Conservation (phyloP, 2,797 vertebrate species). For the Macropus fuliginosus region DNA sequence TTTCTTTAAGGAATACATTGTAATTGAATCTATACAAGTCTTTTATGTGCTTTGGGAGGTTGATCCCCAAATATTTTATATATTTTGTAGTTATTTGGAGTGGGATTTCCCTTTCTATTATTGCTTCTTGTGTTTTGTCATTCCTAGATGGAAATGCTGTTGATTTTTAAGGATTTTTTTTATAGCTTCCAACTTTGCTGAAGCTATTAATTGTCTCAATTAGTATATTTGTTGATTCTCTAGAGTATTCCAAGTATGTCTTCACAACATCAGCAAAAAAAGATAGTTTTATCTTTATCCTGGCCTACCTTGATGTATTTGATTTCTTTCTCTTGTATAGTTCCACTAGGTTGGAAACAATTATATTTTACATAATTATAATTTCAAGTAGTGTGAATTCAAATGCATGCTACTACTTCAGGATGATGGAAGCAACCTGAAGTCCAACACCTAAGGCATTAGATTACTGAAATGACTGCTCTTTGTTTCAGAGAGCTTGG, state of each 20-base stretch:
- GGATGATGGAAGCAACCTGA: not conserved
- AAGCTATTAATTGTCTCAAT: not conserved
- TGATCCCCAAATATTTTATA: not conserved
- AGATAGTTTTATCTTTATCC: not conserved
- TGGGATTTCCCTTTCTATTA: not conserved
- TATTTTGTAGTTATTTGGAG: not conserved
- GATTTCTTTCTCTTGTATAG: not conserved
- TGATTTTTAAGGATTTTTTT: not conserved
- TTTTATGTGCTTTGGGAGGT: not conserved
- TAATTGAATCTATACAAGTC: not conserved
- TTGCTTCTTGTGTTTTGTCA: not conserved
- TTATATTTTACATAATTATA: not conserved
- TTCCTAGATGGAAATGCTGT: not conserved
- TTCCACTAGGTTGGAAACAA: not conserved
- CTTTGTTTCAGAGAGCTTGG: not conserved
- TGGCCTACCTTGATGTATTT: not conserved
- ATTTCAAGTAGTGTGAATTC: not conserved
- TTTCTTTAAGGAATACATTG: not conserved
- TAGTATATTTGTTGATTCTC: not conserved
- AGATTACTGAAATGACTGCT: not conserved
- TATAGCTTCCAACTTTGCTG: not conserved
- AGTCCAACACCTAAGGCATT: not conserved
- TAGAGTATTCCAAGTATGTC: not conserved
- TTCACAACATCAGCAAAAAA: not conserved
- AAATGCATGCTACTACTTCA: not conserved